Base-by-base conservation (phyloP, 2,113 vertebrate genomes). In the Grus americana region DNA sequence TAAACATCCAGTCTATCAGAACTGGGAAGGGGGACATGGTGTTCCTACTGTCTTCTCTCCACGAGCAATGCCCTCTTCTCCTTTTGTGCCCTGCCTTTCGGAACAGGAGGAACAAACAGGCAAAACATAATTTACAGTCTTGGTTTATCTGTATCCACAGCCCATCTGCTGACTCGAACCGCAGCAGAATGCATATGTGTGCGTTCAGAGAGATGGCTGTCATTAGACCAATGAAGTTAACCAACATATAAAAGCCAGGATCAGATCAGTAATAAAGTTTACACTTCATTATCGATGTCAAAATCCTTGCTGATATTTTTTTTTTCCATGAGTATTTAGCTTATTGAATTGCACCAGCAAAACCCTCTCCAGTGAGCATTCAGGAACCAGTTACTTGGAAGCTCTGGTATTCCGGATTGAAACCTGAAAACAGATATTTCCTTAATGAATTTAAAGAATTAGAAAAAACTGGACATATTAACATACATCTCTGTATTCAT, bases 391-490 rank as follows among this genome's bases (percentile, higher is more conserved):
- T 89, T 91, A 76, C 76, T 46, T 59, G 82, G 92, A 97, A 91
- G 95, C 59, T 81, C 79, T 38, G 76, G 87, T 92, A 57, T 96
- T 93, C 92, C 92, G 75, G 73, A 97, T 26, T 85, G 89, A 96
- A 97, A 97, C 92, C 63, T 57, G 88, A 93, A 96, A 92, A 92
- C 84, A 96, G 92, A 95, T 95, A 95, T 92, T 91, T 95, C 96
- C 97, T 95, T 92, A 91, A 97, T 96, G 95, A 97, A 98, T 96
- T 88, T 96, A 96, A 94, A 96, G 95, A 95, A 97, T 97, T 96
- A 98, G 96, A 97, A 97, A 42, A 93, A 96, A 97, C 92, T 49
- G 97, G 97, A 98, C 97, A 91, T 96, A 94, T 96, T 98, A 97
- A 97, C 97, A 97, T 91, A 97, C 87, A 67, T 91, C 94, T 97